phyloP scores from a whole-genome alignment of 2,888 invertebrate genomes.

The Sipunculus nudus region DNA sequence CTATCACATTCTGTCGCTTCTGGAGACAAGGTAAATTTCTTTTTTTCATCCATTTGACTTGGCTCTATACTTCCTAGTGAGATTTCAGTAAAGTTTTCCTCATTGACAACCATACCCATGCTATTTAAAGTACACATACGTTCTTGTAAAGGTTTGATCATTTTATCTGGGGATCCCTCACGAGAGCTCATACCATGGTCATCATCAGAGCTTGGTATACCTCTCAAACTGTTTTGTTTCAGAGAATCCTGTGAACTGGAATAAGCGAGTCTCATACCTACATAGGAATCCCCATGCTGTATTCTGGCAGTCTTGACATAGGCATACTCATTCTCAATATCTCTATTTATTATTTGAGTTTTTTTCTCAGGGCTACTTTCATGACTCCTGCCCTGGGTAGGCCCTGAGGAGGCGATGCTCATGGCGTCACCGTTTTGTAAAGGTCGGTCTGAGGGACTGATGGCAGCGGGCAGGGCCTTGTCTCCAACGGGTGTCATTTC shows the following conservation, averaged over 20 bases:
- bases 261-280: constrained; percentile 77
- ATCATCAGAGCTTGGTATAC: constrained; percentile 2
- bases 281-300: constrained; percentile 77
- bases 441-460: constrained; percentile 21
- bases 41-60: constrained; percentile 70
- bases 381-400: no score
- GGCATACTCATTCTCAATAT: constrained; percentile 64
- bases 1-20: constrained; percentile 94
- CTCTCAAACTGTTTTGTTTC: constrained; percentile 43
- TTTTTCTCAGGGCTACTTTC: background rate
- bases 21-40: constrained; percentile 88
- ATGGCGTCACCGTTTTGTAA: background rate
- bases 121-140: no score
- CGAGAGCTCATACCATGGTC: constrained; percentile 23
- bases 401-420: no score
- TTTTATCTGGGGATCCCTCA: constrained; percentile 28
- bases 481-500: constrained; percentile 43
- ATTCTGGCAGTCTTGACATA: constrained; percentile 64
- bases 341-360: constrained; percentile 30
- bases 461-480: constrained; percentile 3
- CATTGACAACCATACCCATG: no score
- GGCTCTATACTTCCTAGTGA: constrained; percentile 67
- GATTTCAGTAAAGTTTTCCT: constrained; percentile 62
- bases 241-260: constrained; percentile 56
- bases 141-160: constrained; percentile 1